These are phyloP conservation scores for Perizoma flavofasciatum DNA, from an alignment of 2,888 invertebrate genomes.

Conservation along the genomic window DNA sequence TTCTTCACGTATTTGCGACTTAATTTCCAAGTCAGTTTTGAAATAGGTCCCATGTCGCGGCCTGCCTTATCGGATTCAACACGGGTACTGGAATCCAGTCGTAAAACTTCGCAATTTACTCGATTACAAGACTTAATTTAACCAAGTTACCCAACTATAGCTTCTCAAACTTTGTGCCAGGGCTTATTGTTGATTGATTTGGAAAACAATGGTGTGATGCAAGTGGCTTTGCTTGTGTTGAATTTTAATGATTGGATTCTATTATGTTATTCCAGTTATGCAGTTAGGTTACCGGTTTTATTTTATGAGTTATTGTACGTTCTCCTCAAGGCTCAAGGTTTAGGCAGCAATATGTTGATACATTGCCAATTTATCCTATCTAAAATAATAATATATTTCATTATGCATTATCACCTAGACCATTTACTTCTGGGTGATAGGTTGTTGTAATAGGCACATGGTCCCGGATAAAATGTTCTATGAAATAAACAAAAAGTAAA, in stretches of 20 bases:
- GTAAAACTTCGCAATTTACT: conserved; percentile 26
- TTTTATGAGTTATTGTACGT: conserved; percentile 12
- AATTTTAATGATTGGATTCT: conserved; percentile 33
- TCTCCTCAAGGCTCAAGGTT: background rate
- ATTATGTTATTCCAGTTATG: conserved; percentile 25
- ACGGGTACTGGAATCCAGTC: conserved; percentile 23
- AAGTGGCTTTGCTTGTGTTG: conserved; percentile 22
- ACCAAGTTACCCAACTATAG: conserved; percentile 4
- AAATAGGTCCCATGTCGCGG: conserved; percentile 2
- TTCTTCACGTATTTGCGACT: background rate
- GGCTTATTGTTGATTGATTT: conserved; percentile 16
- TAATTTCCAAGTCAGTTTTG: conserved; percentile 2
- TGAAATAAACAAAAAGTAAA: too few relatives aligned
- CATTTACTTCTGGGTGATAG: too few relatives aligned
- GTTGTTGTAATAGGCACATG: too few relatives aligned
- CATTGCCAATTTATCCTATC: background rate
- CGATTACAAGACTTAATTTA: conserved; percentile 11
- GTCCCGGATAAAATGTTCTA: too few relatives aligned
- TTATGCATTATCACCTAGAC: background rate
- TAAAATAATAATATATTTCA: background rate
- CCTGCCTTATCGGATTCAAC: conserved; percentile 7
- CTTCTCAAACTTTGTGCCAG: conserved; percentile 1
- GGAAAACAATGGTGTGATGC: conserved; percentile 22
- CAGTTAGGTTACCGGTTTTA: conserved; percentile 14
- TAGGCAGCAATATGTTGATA: background rate